phyloP scores from a whole-genome alignment of 2,113 vertebrate genomes.

The Menura novaehollandiae region DNA sequence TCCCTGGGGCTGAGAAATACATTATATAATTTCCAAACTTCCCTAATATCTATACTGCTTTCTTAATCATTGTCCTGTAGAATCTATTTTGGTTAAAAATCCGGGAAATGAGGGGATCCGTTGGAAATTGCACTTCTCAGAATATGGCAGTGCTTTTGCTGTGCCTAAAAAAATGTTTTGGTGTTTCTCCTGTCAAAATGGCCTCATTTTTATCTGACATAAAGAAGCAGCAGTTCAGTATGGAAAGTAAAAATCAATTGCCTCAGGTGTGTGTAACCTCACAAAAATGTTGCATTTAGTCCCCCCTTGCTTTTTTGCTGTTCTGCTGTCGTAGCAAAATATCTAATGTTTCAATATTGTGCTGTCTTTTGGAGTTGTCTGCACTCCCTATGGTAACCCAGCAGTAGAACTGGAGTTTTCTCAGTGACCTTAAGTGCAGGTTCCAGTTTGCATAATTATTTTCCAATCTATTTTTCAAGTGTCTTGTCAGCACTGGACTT shows the following conservation, averaged over 20 bases:
- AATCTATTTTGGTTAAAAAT: not conserved
- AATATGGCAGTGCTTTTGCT: not conserved
- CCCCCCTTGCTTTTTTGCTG: not conserved
- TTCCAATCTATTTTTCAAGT: not conserved
- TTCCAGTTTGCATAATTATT: not conserved
- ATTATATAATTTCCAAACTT: not conserved
- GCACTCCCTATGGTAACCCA: accelerated
- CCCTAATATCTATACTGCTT: not conserved
- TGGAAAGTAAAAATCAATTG: not conserved
- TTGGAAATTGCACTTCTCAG: not conserved
- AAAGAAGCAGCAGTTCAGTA: not conserved
- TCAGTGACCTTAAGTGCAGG: not conserved
- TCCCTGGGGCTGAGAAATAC: not conserved
- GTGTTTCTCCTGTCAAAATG: not conserved
- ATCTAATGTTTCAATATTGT: not conserved
- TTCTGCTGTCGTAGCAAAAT: not conserved
- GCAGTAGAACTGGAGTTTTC: not conserved
- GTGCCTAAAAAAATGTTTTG: not conserved
- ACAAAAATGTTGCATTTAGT: not conserved
- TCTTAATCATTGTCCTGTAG: not conserved
- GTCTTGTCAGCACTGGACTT: not conserved
- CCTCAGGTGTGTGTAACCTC: not conserved
- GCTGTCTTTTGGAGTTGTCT: not conserved
- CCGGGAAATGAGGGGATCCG: not conserved
- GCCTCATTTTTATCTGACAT: not conserved